Base-by-base conservation (phyloP, 2,797 vertebrate genomes). In the Pitangus sulphuratus region DNA sequence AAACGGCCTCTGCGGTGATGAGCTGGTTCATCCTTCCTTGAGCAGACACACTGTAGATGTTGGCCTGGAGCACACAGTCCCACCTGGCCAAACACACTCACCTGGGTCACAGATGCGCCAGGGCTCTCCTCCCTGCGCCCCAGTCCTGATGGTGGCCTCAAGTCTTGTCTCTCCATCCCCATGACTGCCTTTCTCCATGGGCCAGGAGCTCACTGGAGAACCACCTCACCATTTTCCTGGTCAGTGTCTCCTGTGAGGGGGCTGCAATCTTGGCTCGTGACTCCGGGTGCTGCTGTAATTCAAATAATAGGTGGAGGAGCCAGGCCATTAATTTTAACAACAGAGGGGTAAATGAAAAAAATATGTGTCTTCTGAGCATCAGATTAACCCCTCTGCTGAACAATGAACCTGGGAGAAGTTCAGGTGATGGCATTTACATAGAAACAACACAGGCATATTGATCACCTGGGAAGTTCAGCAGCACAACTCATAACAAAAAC, bases 371-470 rank as follows among this genome's bases (percentile, higher is more conserved):
- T 9, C 62, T 21, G 35, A 87, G 31, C 60, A 56, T 16, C 47
- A 65, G 51, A 82, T 71, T 28, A 64, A 64, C 18, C 6, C 6
- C 11, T 86, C 17, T 58, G 26, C 51, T 7, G 6, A 77, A 9
- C 6, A 20, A 15, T 11, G 45, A 68, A 18, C 28, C 4, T 28
- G 12, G 15, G 22, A 37, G 15, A 66, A 75, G 10, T 33, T 45
- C 53, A 56, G 30, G 31, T 1, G 1, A 12, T 4, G 7, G 51
- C 7, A 18, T 72, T 69, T 84, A 16, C 11, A 8, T 9, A 44
- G 58, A 62, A 78, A 48, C 8, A 58, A 12, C 8, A 31, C 0
- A 0, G 37, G 20, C 20, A 17, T 44, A 14, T 25, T 8, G 5
- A n/a, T 68, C 39, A 53, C 24, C 30, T 58, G 48, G 31, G 28